Conservation (phyloP, 2,888 invertebrate genomes). For the Ephialtes manifestator region DNA sequence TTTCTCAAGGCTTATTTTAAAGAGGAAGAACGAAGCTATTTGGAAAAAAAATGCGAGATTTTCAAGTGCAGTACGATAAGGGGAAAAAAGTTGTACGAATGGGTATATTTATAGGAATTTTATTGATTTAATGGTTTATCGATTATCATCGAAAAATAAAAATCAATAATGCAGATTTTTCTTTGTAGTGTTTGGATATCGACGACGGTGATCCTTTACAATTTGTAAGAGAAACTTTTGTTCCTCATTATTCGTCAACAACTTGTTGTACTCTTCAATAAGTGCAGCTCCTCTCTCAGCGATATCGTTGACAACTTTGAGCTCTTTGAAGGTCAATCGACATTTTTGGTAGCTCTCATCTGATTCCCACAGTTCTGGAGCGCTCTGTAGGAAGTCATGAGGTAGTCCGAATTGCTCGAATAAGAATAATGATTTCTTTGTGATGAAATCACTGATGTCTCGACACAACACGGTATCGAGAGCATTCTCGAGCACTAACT, state of each 20-base stretch:
- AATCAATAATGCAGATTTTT: background rate
- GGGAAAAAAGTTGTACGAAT: background rate
- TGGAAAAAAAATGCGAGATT: background rate
- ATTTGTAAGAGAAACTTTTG: slow-evolving; percentile 3
- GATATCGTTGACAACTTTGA: slow-evolving; percentile 41
- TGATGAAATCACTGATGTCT: too few relatives aligned
- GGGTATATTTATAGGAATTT: background rate
- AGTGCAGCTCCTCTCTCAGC: slow-evolving; percentile 28
- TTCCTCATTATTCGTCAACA: background rate
- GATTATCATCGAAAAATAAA: background rate
- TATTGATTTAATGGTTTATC: background rate
- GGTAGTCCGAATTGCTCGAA: slow-evolving; percentile 48
- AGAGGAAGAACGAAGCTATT: background rate
- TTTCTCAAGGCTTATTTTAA: slow-evolving; percentile 9
- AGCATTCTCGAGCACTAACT: too few relatives aligned
- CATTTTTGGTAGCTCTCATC: slow-evolving; percentile 34
- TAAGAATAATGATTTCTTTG: slow-evolving; percentile 13
- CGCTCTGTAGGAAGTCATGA: slow-evolving; percentile 30
- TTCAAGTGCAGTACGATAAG: background rate
- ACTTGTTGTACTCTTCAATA: slow-evolving; percentile 26
- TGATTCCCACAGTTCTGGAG: slow-evolving; percentile 16
- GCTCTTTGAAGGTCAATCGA: background rate
- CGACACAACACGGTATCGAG: too few relatives aligned
- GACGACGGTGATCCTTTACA: slow-evolving; percentile 4
- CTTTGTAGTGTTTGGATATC: background rate